These are phyloP conservation scores for Branchipolynoe longqiensis DNA, from an alignment of 2,888 invertebrate species.

Conservation along the genomic window DNA sequence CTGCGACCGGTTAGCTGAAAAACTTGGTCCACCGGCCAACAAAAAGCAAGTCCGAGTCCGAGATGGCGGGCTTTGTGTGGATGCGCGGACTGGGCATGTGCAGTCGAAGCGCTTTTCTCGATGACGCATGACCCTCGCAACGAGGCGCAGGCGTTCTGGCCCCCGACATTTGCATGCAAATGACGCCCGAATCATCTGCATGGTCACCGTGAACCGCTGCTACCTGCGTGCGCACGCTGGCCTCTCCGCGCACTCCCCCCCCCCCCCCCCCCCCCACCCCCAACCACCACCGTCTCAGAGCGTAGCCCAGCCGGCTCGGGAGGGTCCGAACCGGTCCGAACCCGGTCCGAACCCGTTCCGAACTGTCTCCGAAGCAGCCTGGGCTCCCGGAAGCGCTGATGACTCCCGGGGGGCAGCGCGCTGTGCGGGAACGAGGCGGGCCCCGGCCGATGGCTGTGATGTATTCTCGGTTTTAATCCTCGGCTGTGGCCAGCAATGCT, in stretches of 20 bases:
- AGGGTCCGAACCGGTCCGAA: neutral
- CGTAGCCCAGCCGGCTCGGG: neutral
- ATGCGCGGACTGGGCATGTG: too few relatives aligned
- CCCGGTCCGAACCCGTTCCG: neutral
- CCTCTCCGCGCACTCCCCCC: neutral
- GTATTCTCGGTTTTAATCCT: conserved; percentile 55
- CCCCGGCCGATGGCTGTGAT: conserved; percentile 24
- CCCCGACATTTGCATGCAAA: conserved; percentile 43
- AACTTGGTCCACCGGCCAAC: too few relatives aligned
- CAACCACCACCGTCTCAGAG: neutral
- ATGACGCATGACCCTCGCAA: conserved; percentile 41
- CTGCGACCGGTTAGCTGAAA: too few relatives aligned
- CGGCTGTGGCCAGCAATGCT: conserved; percentile 21
- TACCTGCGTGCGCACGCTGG: too few relatives aligned
- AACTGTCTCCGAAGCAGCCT: neutral
- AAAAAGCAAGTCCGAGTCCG: too few relatives aligned
- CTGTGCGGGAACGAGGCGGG: conserved; percentile 5
- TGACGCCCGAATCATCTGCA: neutral
- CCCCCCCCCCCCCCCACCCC: neutral
- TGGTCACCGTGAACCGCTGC: too few relatives aligned
- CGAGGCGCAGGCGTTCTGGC: conserved; percentile 15
- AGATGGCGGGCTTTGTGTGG: too few relatives aligned
- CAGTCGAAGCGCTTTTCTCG: neutral
- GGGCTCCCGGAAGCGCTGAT: conserved; percentile 30
- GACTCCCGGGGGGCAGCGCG: conserved; percentile 31